These are phyloP conservation scores for Lepidurus arcticus DNA, from an alignment of 1,140 invertebrate species.

Conservation along the genomic window DNA sequence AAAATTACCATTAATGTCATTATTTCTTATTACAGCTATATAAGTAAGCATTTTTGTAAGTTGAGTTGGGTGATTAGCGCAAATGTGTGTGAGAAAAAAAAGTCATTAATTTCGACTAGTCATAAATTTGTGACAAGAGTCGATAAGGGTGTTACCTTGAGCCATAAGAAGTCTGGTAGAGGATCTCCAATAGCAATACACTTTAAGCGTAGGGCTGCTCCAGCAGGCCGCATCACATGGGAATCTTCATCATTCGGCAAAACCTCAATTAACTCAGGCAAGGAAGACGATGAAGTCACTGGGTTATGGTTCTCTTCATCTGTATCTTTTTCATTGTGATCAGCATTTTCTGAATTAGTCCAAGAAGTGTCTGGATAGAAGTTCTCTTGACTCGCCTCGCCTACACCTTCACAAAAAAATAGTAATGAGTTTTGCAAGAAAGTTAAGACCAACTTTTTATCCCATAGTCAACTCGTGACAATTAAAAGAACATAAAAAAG, in stretches of 20 bases:
- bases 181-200: neutral
- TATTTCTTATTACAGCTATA: too few relatives aligned
- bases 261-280: neutral
- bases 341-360: neutral
- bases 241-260: constrained; percentile 7
- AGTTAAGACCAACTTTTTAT: neutral
- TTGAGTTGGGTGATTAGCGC: too few relatives aligned
- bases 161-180: neutral
- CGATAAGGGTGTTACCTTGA: neutral
- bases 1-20: too few relatives aligned
- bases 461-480: neutral
- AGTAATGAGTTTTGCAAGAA: neutral
- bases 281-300: neutral
- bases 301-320: neutral
- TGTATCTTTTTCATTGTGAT: neutral
- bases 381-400: neutral
- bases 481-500: neutral
- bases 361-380: neutral
- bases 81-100: too few relatives aligned
- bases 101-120: too few relatives aligned
- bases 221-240: neutral
- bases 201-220: neutral
- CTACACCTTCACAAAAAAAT: neutral
- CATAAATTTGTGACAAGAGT: neutral
- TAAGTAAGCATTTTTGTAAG: too few relatives aligned